These are phyloP conservation scores for Pachymerium ferrugineum DNA, from an alignment of 2,888 invertebrate species.

Conservation along the genomic window DNA sequence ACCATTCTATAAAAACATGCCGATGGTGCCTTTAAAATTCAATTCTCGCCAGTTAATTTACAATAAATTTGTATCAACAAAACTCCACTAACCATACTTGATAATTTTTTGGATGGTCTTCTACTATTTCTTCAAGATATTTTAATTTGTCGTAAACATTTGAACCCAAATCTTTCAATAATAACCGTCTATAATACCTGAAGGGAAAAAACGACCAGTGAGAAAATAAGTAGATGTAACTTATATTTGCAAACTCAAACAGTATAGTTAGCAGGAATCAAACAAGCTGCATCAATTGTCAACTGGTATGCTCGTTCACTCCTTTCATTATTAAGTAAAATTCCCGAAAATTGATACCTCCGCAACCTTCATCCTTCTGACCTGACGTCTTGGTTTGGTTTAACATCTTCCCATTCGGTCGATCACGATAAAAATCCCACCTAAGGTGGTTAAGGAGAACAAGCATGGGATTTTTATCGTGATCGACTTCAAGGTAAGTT, in stretches of 20 bases:
- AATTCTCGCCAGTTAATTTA: neutral
- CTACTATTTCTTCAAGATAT: constrained; percentile 75
- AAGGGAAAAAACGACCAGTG: too few species aligned
- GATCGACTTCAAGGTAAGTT: too few species aligned
- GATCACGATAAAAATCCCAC: constrained; percentile 74
- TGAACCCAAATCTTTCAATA: constrained; percentile 71
- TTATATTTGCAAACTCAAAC: constrained; percentile 67
- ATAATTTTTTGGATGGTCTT: constrained; percentile 91
- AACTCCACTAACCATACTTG: constrained; percentile 61
- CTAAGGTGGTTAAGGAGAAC: constrained; percentile 37
- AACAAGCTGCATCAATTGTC: constrained; percentile 80
- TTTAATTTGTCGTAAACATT: constrained; percentile 76
- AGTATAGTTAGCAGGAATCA: constrained; percentile 97
- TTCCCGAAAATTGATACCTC: too few species aligned
- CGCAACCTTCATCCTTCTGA: constrained; percentile 79
- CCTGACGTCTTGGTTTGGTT: constrained; percentile 90
- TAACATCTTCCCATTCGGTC: constrained; percentile 87
- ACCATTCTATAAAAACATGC: constrained; percentile 76
- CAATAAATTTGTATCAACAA: neutral
- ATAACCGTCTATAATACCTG: constrained; percentile 66
- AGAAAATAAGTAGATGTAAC: too few species aligned
- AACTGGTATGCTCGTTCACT: constrained; percentile 79
- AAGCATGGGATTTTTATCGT: constrained; percentile 68
- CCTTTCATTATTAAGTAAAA: constrained; percentile 76
- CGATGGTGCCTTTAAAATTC: constrained; percentile 78